Percentiles rank a stretch among this genome's conserved stretches.
Evolutionary conservation across 2,113 vertebrate genomes (phyloP).

Genomic region (Lampris incognitus): DNA sequence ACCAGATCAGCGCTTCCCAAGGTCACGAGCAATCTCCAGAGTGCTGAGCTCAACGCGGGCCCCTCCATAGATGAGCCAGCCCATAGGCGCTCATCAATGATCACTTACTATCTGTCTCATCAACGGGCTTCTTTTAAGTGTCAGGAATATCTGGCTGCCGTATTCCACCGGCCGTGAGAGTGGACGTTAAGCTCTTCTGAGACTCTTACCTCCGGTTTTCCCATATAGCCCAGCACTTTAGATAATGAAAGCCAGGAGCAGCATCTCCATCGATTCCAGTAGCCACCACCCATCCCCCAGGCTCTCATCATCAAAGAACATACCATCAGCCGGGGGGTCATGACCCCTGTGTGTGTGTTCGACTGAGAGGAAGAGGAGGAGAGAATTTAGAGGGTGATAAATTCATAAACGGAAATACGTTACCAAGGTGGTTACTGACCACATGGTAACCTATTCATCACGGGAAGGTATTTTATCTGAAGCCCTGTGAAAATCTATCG

Average conservation of each 20-base stretch:
- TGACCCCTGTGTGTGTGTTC: constrained; percentile 34
- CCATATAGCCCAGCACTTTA: constrained; percentile 58
- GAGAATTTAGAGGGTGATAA: background rate
- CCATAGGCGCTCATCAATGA: constrained; percentile 39
- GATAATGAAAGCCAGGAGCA: constrained; percentile 59
- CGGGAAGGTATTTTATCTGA: constrained; percentile 23
- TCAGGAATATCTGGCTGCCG: background rate
- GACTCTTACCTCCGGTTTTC: constrained; percentile 33
- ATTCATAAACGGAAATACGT: constrained; percentile 56
- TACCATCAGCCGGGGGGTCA: constrained; percentile 39
- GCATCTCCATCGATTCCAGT: constrained; percentile 45
- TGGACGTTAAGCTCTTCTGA: constrained; percentile 44
- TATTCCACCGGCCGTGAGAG: constrained; percentile 8
- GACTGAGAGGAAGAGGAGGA: background rate
- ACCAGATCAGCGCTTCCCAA: background rate
- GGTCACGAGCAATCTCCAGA: constrained; percentile 15
- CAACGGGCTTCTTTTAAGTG: background rate
- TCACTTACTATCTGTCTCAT: constrained; percentile 32
- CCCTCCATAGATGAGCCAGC: constrained; percentile 7
- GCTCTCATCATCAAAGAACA: background rate
- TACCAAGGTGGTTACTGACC: constrained; percentile 21
- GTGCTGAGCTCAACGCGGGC: constrained; percentile 34
- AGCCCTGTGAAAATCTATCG: constrained; percentile 47
- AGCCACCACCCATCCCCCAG: constrained; percentile 6
- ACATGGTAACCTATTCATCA: constrained; percentile 8